A percentile compares a stretch with the other conserved stretches of the same genome.
Evolutionary conservation across 2,888 invertebrate species (phyloP).

Genomic region (Phrixothrix hirtus): DNA sequence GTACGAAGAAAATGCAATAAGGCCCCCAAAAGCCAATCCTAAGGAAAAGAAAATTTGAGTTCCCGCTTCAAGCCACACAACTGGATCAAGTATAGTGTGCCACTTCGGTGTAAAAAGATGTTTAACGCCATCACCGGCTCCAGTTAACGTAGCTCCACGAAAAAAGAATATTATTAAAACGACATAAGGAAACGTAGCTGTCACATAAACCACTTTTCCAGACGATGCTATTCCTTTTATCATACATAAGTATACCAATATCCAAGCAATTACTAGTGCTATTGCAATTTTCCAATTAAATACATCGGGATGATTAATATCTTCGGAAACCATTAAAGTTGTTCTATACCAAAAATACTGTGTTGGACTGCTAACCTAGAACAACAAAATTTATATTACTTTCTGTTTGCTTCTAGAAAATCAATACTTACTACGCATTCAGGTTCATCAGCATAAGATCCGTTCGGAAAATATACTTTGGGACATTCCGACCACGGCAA

Average conservation of each 20-base stretch:
- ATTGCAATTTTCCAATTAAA: conserved; percentile 93
- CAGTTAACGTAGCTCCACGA: conserved; percentile 87
- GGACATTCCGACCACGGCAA: conserved; percentile 93
- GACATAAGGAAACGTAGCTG: conserved; percentile 95
- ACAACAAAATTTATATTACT: conserved; percentile 37
- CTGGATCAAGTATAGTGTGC: conserved; percentile 88
- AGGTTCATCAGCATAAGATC: conserved; percentile 76
- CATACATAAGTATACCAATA: conserved; percentile 94
- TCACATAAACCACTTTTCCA: conserved; percentile 94
- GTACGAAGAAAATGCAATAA: conserved; percentile 96
- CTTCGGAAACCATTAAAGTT: conserved; percentile 86
- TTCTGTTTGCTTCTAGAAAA: conserved; percentile 3
- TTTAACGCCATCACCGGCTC: conserved; percentile 77
- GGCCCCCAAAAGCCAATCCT: conserved; percentile 92
- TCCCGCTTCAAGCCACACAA: conserved; percentile 96
- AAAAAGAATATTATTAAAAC: conserved; percentile 96
- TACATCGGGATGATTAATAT: conserved; percentile 80
- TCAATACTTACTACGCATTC: conserved; percentile 74
- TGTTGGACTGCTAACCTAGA: conserved; percentile 84
- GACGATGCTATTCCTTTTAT: conserved; percentile 97
- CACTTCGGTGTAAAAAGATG: conserved; percentile 93
- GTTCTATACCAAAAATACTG: conserved; percentile 96
- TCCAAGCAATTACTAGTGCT: conserved; percentile 88
- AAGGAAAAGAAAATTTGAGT: conserved; percentile 97
- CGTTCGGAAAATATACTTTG: conserved; percentile 77